Evolutionary conservation across 2,888 invertebrate species (phyloP).

Genomic region (Epinotia ramella): DNA sequence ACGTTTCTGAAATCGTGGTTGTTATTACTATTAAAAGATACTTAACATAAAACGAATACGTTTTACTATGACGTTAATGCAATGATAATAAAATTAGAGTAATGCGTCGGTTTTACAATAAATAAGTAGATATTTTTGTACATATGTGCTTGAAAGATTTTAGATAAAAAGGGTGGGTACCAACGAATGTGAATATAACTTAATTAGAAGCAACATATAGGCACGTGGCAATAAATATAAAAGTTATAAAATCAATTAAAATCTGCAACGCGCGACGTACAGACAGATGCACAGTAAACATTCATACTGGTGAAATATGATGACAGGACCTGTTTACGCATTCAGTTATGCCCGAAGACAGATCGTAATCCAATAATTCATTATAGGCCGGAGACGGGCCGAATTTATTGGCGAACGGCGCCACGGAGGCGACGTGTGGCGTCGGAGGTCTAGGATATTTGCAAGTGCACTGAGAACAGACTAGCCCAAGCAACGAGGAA

Average conservation of each 20-base stretch:
- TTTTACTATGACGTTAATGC: background rate
- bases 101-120: background rate
- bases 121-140: background rate
- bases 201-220: background rate
- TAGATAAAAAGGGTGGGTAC: too few species aligned
- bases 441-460: slow-evolving; percentile 75
- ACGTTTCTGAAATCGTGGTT: background rate
- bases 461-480: slow-evolving; percentile 70
- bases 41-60: background rate
- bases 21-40: background rate
- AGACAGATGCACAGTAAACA: slow-evolving; percentile 33
- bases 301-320: slow-evolving; percentile 50
- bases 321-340: slow-evolving; percentile 72
- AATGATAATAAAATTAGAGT: background rate
- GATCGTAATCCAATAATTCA: slow-evolving; percentile 80
- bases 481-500: slow-evolving; percentile 1
- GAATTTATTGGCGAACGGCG: slow-evolving; percentile 83
- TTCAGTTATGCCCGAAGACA: slow-evolving; percentile 65
- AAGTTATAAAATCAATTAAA: slow-evolving; percentile 38
- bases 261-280: slow-evolving; percentile 3
- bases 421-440: slow-evolving; percentile 74
- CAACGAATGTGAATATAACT: background rate
- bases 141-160: background rate
- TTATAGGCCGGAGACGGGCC: slow-evolving; percentile 80
- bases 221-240: slow-evolving; percentile 37